Base-by-base conservation (phyloP, 1,140 invertebrate species). In the Colletes gigas region DNA sequence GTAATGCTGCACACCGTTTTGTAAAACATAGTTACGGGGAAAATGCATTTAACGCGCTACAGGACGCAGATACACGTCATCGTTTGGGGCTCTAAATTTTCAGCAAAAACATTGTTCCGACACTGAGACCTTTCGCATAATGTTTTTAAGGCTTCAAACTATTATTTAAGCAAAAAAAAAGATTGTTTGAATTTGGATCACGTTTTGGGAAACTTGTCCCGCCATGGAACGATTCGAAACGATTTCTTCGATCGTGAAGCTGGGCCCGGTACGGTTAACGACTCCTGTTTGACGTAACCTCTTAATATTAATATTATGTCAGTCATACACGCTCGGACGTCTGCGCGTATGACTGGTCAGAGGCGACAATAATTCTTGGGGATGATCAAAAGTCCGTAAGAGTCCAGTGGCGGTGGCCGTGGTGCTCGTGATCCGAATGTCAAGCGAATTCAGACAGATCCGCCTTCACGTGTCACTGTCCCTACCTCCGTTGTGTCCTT, bases 301-400 rank as follows among this genome's bases (percentile, higher is more conserved):
- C 44, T 86, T 83, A 88, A 86, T 85, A 89, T 88, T 87, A 87
- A 87, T 87, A 88, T 85, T 89, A 84, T 84, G 85, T 88, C 82
- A 79, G 82, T 76, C 59, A 82, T 86, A 78, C 77, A 54, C 62
- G 54, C 19, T 10, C 60, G 62, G 66, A 30, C 68, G 41, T 71
- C 21, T 54, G 65, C 57, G 50, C 60, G 50, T 79, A 79, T 73
- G 79, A 82, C 78, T 85, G 85, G 88, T 86, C 86, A 87, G 76
- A 89, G 82, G 78, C 81, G 72, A 86, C 87, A 63, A 90, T 91
- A 91, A 90, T 84, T 90, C 88, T 90, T 84, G 44, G 78, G 76
- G 79, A 85, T 81, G 80, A 91, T 89, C 89, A 89, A 87, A 86
- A 91, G 88, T 89, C 89, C 78, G 82, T 82, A 84, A 78, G 80